Conservation (phyloP, 1,140 invertebrate genomes). For the Philotrypesis tridentata region DNA sequence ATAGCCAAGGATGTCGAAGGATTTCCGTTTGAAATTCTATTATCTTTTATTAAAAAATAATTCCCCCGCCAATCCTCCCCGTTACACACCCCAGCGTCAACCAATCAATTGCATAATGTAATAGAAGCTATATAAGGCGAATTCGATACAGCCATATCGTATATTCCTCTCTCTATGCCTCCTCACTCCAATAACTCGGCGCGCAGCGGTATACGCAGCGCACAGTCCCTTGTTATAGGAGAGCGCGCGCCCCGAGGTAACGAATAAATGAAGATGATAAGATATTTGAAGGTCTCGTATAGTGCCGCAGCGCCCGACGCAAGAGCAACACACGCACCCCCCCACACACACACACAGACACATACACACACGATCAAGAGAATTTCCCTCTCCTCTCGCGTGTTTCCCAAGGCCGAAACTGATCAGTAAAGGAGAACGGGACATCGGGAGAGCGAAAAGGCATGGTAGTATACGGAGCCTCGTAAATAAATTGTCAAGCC, state of each 20-base stretch:
- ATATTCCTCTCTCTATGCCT: neutral
- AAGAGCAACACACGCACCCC: too few relatives aligned
- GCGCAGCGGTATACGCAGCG: too few relatives aligned
- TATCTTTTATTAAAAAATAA: too few relatives aligned
- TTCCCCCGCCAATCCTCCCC: too few relatives aligned
- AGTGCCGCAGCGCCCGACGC: too few relatives aligned
- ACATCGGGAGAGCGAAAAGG: neutral
- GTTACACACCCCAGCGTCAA: too few relatives aligned
- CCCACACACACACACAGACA: too few relatives aligned
- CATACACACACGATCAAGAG: too few relatives aligned
- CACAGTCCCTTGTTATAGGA: neutral
- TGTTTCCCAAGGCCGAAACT: neutral
- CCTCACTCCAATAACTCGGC: neutral
- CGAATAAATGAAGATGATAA: neutral
- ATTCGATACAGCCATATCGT: neutral
- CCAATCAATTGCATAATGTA: neutral
- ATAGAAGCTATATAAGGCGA: neutral
- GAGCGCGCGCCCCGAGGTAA: neutral
- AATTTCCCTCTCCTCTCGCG: neutral
- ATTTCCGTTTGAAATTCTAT: too few relatives aligned
- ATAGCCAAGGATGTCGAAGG: too few relatives aligned
- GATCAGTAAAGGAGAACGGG: neutral
- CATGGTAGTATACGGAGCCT: too few relatives aligned
- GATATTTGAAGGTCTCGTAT: neutral
- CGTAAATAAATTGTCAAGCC: conserved; percentile 20